Evolutionary conservation across 2,113 vertebrate species (phyloP).

Genomic region (Pluvianellus socialis): DNA sequence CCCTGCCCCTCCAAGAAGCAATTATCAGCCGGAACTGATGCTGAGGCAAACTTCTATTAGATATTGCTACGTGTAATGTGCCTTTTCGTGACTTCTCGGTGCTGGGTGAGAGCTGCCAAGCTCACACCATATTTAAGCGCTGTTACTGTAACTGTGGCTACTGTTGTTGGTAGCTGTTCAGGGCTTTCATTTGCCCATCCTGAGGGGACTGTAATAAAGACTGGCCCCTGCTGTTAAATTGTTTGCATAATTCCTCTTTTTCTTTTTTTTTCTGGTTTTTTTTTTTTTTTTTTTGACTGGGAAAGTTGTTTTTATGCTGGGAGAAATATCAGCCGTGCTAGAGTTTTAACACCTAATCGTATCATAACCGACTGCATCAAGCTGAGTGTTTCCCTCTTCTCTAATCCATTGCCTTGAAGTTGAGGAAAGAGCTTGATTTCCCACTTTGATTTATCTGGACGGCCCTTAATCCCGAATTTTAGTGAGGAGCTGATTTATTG

Average conservation of each 20-base stretch:
- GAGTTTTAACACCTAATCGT: neutral
- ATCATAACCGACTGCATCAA: neutral
- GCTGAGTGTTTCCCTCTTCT: neutral
- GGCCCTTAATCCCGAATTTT: neutral
- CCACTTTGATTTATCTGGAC: neutral
- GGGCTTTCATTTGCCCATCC: neutral
- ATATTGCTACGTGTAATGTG: neutral
- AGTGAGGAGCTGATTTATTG: slow-evolving; percentile 44
- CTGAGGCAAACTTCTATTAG: neutral
- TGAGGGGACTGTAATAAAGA: slow-evolving; percentile 14
- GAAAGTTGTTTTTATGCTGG: neutral
- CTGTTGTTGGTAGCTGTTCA: slow-evolving; percentile 7
- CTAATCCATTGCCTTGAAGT: slow-evolving; percentile 27
- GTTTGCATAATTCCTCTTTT: slow-evolving; percentile 13
- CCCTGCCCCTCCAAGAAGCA: neutral
- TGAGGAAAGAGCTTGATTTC: slow-evolving; percentile 8
- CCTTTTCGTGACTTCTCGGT: neutral
- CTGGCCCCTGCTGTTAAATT: slow-evolving; percentile 18
- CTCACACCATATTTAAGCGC: neutral
- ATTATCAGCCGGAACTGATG: slow-evolving; percentile 1
- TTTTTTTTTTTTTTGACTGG: neutral
- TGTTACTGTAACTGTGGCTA: neutral
- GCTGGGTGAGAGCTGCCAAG: neutral
- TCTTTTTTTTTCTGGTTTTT: neutral
- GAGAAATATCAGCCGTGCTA: neutral